Evolutionary conservation across 37 sponge, comb jelly and placozoan species (phyloP).

Genomic region (Diacarnus erythraeanus): DNA sequence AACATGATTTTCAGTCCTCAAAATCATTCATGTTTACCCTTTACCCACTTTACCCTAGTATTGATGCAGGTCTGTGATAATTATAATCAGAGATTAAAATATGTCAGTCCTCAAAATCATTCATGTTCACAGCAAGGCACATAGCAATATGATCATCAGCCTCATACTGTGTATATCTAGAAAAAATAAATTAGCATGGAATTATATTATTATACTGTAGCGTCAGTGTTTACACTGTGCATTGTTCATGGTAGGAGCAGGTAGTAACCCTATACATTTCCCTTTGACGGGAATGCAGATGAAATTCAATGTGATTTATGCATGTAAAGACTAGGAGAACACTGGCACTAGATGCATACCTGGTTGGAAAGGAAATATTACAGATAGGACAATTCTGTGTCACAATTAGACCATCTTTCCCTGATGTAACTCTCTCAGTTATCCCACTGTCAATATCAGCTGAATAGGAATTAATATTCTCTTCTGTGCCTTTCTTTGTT

Average conservation of each 20-base stretch:
- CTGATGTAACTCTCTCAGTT: too few relatives aligned
- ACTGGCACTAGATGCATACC: not conserved
- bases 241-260: too few relatives aligned
- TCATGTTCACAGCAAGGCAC: conserved; percentile 7
- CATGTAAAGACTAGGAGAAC: too few relatives aligned
- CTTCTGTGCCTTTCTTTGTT: not conserved
- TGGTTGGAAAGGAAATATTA: not conserved
- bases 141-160: conserved; percentile 36
- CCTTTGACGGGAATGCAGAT: too few relatives aligned
- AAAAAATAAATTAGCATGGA: not conserved
- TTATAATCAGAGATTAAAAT: too few relatives aligned
- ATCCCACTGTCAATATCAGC: not conserved
- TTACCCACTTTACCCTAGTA: not conserved
- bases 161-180: conserved; percentile 28
- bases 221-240: too few relatives aligned
- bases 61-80: too few relatives aligned
- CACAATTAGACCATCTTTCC: too few relatives aligned
- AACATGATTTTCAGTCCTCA: too few relatives aligned
- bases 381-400: not conserved
- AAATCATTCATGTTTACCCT: too few relatives aligned
- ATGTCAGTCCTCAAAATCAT: not conserved
- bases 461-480: not conserved
- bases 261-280: too few relatives aligned
- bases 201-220: not conserved
- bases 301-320: too few relatives aligned